Base-by-base conservation (phyloP, 2,888 invertebrate species). In the Nephrocerus scutellatus region DNA sequence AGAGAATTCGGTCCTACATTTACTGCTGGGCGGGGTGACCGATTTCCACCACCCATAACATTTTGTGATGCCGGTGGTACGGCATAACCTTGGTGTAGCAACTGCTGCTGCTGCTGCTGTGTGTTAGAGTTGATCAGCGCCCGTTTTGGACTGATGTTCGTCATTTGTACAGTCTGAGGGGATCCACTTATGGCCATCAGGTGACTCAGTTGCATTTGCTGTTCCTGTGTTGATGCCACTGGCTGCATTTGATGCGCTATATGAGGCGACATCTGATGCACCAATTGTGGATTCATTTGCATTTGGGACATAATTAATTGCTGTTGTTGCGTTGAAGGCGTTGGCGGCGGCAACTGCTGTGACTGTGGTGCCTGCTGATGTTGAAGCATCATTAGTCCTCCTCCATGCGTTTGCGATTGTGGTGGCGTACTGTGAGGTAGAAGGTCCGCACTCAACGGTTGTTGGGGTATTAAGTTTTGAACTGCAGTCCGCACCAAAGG, bases 91-190 rank as follows among this genome's bases (percentile, higher is more conserved):
- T 44, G 46, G n/a, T n/a, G n/a, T n/a, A n/a, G n/a, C 52, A 20
- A 23, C 21, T 35, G 29, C 15, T 31, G 43, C 13, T 26, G 30
- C 13, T 28, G 31, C 32, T 30, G 16, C 10, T 21, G 43, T 26
- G 13, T 32, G n/a, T n/a, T n/a, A n/a, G n/a, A n/a, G n/a, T n/a
- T n/a, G n/a, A n/a, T n/a, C n/a, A n/a, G n/a, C n/a, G n/a, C n/a
- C n/a, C 63, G 59, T 30, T 61, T 62, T 22, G 60, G 60, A 36
- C 60, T 61, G 10, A 59, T 57, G 36, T 52, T 62, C 21, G 53
- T 6, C 49, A 46, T 14, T 59, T 58, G 29, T 49, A 30, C 36
- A 49, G 31, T 55, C 44, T 16, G 58, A 54, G 30, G 59, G 47
- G 36, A 56, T 41, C 43, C 61, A 39, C 50, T 62, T 33, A 19